phyloP scores from a whole-genome alignment of 2,113 vertebrate species.

The Poeciliopsis turrubarensis region DNA sequence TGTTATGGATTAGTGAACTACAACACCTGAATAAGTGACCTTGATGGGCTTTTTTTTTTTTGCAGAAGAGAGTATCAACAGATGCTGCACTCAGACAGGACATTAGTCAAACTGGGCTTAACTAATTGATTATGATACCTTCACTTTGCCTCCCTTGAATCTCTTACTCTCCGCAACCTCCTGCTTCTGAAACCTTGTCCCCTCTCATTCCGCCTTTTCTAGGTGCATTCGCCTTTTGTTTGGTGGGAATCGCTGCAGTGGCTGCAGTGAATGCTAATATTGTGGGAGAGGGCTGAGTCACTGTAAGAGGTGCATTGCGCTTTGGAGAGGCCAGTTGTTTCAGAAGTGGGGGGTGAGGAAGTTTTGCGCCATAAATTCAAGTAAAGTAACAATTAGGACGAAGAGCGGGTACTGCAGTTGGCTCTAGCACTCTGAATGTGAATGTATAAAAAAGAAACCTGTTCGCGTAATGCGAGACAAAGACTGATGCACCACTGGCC shows the following conservation, averaged over 20 bases:
- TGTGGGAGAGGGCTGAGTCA: constrained; percentile 73
- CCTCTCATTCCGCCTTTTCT: neutral
- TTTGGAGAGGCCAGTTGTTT: constrained; percentile 33
- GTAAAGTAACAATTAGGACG: neutral
- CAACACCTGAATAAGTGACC: neutral
- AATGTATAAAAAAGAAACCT: constrained; percentile 15
- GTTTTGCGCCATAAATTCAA: neutral
- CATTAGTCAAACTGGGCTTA: constrained; percentile 19
- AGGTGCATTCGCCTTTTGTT: constrained; percentile 28
- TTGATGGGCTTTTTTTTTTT: neutral
- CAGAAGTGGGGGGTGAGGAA: constrained; percentile 3
- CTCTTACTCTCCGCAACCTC: constrained; percentile 4
- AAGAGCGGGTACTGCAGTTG: neutral
- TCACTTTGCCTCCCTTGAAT: neutral
- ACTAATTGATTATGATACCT: constrained; percentile 13
- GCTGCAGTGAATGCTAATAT: constrained; percentile 75
- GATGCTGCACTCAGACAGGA: constrained; percentile 12
- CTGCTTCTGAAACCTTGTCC: constrained; percentile 9
- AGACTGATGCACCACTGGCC: neutral
- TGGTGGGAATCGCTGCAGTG: constrained; percentile 42
- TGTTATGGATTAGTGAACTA: neutral
- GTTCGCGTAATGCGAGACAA: constrained; percentile 18
- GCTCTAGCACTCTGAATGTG: neutral
- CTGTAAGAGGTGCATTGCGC: constrained; percentile 66
- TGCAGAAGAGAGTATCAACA: neutral